Evolutionary conservation across 1,140 invertebrate genomes (phyloP), one percentile per base, ranked within the genome.

Genomic region (Pachyrhynchus sulphureomaculatus): DNA sequence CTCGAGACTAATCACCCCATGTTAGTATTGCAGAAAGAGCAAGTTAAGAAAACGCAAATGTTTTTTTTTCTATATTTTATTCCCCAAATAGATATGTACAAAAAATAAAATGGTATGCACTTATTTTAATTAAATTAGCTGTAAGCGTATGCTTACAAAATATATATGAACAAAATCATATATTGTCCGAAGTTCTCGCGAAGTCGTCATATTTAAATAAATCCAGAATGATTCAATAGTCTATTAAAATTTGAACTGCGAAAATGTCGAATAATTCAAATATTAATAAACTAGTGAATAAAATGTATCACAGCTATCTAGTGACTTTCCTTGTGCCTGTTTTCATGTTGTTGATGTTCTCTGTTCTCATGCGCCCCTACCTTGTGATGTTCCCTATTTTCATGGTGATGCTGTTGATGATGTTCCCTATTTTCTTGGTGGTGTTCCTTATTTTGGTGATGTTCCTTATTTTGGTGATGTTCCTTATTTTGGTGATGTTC

Each of bases 41-140:
- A n/a, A n/a, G n/a, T n/a, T n/a, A n/a, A n/a, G n/a, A 34, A 32
- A 51, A 20, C 34, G 6, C 17, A n/a, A 51, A 0, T 4, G 34
- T 10, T 8, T 20, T 36, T 34, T 34, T 20, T 10, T 15, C 4
- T 36, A 1, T 23, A 36, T 15, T 36, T 48, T 51, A 51, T 20
- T 56, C 42, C 54, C 54, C 41, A n/a, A 44, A 44, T n/a, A 42
- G 20, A 13, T 23, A 37, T 29, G 32, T 56, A 45, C 54, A 56
- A 56, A 56, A 56, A 56, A 56, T 56, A 32, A 56, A 56, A 56
- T 56, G 54, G 54, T 56, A 56, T 56, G 54, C 54, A 56, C 54
- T 56, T 45, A 56, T 45, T n/a, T 23, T 54, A 29, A 41, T 6
- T 20, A 5, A 20, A 20, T 6, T 45, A 45, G n/a, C 12, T 52